phyloP scores from a whole-genome alignment of 2,797 vertebrate genomes.

The Pangasius krempfi region DNA sequence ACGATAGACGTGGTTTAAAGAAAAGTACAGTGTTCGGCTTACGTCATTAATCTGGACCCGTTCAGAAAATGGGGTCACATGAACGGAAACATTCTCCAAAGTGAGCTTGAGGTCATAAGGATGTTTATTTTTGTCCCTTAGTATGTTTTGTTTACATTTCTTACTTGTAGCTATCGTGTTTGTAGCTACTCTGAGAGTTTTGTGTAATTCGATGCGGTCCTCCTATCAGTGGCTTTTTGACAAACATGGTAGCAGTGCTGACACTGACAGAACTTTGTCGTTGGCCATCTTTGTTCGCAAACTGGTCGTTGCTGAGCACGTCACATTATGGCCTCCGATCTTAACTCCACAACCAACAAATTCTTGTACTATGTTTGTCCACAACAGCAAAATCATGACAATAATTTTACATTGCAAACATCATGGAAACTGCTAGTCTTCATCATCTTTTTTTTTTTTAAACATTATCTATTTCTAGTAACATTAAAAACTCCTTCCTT shows the following conservation, averaged over 20 bases:
- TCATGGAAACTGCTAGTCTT: not conserved
- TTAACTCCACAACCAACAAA: not conserved
- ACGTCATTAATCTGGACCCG: not conserved
- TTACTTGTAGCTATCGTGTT: not conserved
- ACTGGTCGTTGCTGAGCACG: not conserved
- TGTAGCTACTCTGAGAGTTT: not conserved
- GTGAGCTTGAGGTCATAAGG: not conserved
- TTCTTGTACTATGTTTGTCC: not conserved
- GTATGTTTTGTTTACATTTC: not conserved
- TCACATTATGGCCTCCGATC: not conserved
- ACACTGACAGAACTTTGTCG: not conserved
- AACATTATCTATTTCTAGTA: not conserved
- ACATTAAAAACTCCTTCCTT: conserved; percentile 8
- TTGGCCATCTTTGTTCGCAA: not conserved
- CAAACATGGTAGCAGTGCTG: not conserved
- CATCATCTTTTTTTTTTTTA: not conserved
- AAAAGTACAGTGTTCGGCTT: not conserved
- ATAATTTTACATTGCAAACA: not conserved
- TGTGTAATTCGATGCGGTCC: not conserved
- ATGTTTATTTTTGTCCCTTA: not conserved
- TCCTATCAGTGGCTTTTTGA: not conserved
- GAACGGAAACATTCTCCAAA: not conserved
- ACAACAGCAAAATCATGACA: not conserved
- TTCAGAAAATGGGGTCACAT: not conserved
- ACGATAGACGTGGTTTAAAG: too few species aligned